Conservation (phyloP, 2,113 vertebrate species). For the Pteronura brasiliensis region DNA sequence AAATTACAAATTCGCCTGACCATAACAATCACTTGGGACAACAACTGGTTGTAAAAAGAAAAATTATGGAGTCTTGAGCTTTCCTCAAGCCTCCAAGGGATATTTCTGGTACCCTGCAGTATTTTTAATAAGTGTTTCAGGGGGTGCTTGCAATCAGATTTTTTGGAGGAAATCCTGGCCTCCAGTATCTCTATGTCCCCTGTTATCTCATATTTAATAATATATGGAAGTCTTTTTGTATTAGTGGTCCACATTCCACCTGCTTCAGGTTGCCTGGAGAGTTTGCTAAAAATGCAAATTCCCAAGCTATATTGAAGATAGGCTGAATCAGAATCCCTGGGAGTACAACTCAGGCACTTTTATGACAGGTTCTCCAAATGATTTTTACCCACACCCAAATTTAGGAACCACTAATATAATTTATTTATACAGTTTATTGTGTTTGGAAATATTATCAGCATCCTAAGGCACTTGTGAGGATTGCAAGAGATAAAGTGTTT, state of each 20-base stretch:
- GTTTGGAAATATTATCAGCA: background rate
- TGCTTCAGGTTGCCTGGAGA: background rate
- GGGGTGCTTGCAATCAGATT: background rate
- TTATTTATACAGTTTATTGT: background rate
- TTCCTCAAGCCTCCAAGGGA: background rate
- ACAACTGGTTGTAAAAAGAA: background rate
- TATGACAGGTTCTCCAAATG: background rate
- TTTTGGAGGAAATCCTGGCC: background rate
- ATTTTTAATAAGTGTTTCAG: background rate
- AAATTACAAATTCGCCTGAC: background rate
- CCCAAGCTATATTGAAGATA: background rate
- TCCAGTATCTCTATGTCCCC: background rate
- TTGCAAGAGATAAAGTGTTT: background rate
- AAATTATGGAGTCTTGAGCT: background rate
- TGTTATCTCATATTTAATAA: background rate
- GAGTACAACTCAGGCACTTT: accelerated
- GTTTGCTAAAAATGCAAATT: background rate
- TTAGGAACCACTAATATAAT: background rate
- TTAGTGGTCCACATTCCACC: background rate
- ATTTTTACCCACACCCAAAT: background rate
- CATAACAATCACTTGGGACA: background rate
- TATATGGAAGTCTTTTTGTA: background rate
- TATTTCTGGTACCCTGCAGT: background rate
- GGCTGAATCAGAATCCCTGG: background rate
- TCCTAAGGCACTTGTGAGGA: background rate